Base-by-base conservation (phyloP, 2,113 vertebrate genomes). In the Thalassoma bifasciatum region DNA sequence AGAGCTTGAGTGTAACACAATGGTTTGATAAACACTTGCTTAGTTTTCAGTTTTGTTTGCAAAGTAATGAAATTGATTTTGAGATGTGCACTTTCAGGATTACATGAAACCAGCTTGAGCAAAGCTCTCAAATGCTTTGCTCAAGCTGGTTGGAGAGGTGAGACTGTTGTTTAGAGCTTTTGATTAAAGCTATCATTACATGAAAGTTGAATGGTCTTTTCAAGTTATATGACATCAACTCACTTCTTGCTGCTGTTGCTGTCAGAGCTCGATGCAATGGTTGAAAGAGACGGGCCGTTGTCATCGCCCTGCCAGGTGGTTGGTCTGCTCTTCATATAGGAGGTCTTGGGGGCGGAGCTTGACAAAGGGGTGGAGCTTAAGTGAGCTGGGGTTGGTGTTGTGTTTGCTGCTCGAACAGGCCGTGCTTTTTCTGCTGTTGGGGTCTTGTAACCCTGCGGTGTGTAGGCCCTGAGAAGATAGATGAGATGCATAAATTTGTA, bases 301-400 rank as follows among this genome's bases (percentile, higher is more conserved):
- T 96, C 94, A 0, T 93, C 81, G 4, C 88, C 88, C 65, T 95
- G 95, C 95, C 95, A 94, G 8, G 89, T 79, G 0, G 67, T 24
- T 11, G 81, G 92, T 75, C 94, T 94, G 84, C 42, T 93, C 86
- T 96, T 96, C 77, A 93, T 93, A 59, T 95, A 95, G 50, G 93
- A 95, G 54, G 95, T 92, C 81, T 97, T 98, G 71, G 96, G 95
- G 66, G 95, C 95, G 0, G 96, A 97, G 90, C 94, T 93, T 0
- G 96, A 96, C 23, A 96, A 92, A 88, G 94, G 94, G 87, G 88
- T 83, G 68, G 94, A 81, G 88, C 87, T 83, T 22, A 89, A 36
- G 7, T 90, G 87, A 64, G 81, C 77, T 2, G 93, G 77, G 38
- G 89, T 90, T 37, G 92, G 93, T 0, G 93, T 94, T 3, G 72